Evolutionary conservation across 2,888 invertebrate species (phyloP).

Genomic region (Tetragonula carbonaria): DNA sequence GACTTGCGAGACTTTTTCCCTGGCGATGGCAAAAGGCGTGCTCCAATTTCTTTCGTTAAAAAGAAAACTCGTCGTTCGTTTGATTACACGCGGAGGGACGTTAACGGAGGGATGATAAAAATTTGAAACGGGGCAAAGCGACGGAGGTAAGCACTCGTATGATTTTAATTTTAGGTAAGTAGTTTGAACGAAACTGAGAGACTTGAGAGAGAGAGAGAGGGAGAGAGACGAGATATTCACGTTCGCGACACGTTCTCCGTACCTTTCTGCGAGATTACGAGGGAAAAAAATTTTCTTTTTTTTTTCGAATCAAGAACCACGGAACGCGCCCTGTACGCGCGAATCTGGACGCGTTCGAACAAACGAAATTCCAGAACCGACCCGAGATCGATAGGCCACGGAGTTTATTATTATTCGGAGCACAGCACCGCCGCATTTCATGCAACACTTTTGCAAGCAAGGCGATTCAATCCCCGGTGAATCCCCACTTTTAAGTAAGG

Average conservation of each 20-base stretch:
- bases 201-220: background rate
- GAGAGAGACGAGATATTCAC: background rate
- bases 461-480: background rate
- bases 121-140: too few species aligned
- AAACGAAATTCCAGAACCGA: background rate
- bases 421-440: background rate
- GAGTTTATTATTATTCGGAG: slow-evolving; percentile 6
- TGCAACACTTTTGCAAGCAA: background rate
- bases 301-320: background rate
- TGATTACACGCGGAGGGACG: too few species aligned
- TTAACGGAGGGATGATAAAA: too few species aligned
- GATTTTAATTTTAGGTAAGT: too few species aligned
- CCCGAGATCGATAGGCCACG: background rate
- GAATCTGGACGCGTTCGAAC: background rate
- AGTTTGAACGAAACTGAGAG: too few species aligned
- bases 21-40: background rate
- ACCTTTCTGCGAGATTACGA: background rate
- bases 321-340: too few species aligned
- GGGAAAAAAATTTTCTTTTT: background rate
- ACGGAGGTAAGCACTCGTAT: too few species aligned
- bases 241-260: background rate
- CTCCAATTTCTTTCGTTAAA: background rate
- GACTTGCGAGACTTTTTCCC: too few species aligned
- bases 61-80: background rate
- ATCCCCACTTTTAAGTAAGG: background rate